These are phyloP conservation scores for Noctua fimbriata DNA, from an alignment of 2,888 invertebrate species.

Conservation along the genomic window DNA sequence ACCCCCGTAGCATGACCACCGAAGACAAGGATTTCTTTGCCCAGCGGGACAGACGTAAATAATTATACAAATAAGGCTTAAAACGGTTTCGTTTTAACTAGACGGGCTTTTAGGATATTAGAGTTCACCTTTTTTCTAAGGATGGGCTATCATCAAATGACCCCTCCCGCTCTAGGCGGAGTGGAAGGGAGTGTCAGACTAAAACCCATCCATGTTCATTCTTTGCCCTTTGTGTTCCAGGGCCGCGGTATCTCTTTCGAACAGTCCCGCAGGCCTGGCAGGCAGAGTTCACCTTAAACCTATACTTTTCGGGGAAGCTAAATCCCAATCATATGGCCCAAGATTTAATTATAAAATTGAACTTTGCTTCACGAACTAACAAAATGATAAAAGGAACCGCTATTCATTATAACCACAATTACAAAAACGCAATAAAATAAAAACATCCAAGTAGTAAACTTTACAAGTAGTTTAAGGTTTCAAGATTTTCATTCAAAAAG, in stretches of 20 bases:
- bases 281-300: too few species aligned
- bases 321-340: too few species aligned
- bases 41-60: background rate
- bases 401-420: background rate
- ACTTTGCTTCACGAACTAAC: background rate
- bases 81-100: background rate
- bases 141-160: too few species aligned
- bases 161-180: too few species aligned
- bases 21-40: background rate
- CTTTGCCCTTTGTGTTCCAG: too few species aligned
- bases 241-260: too few species aligned
- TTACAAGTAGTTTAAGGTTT: background rate
- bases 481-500: background rate
- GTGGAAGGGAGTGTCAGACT: too few species aligned
- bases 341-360: background rate
- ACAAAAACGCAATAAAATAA: background rate
- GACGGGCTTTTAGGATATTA: background rate
- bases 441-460: background rate
- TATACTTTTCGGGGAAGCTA: too few species aligned
- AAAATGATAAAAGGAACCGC: background rate
- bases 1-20: too few species aligned
- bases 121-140: too few species aligned
- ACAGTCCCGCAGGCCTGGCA: too few species aligned
- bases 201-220: too few species aligned
- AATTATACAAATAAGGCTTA: background rate